A percentile compares a stretch with the other conserved stretches of the same genome.
phyloP scores from a whole-genome alignment of 1,140 invertebrate species.

The Pachypsylla venusta region DNA sequence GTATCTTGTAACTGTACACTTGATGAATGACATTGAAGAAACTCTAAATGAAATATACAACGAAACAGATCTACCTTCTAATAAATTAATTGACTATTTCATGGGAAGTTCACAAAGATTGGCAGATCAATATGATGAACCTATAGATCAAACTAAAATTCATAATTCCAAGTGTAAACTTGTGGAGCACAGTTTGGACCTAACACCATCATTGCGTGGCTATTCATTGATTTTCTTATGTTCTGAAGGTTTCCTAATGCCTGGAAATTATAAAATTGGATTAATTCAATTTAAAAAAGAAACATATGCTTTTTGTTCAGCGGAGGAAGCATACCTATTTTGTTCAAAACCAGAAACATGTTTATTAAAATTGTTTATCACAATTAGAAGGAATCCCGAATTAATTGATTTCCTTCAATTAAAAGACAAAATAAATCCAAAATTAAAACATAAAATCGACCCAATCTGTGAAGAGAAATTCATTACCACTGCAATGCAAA shows the following conservation, averaged over 20 bases:
- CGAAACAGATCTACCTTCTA: not conserved
- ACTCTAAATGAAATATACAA: not conserved
- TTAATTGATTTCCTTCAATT: not conserved
- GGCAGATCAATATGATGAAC: not conserved
- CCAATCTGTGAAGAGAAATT: too few species aligned
- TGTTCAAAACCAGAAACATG: not conserved
- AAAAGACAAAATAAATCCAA: too few species aligned
- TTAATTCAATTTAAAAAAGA: not conserved
- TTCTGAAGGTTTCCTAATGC: not conserved
- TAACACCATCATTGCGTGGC: not conserved
- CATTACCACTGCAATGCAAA: not conserved
- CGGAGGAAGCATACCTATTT: not conserved
- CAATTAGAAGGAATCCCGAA: not conserved
- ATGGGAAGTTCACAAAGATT: not conserved
- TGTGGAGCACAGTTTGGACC: not conserved
- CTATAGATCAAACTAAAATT: not conserved
- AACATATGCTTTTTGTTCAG: not conserved
- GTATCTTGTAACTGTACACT: not conserved
- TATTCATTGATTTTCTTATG: not conserved
- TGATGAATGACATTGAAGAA: conserved; percentile 1
- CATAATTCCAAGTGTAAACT: not conserved
- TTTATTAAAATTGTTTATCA: not conserved
- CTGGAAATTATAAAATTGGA: not conserved
- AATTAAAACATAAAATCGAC: too few species aligned
- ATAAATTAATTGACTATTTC: not conserved